These are phyloP conservation scores for Rhyacichthys aspro DNA, from an alignment of 2,797 vertebrate genomes.

Conservation along the genomic window DNA sequence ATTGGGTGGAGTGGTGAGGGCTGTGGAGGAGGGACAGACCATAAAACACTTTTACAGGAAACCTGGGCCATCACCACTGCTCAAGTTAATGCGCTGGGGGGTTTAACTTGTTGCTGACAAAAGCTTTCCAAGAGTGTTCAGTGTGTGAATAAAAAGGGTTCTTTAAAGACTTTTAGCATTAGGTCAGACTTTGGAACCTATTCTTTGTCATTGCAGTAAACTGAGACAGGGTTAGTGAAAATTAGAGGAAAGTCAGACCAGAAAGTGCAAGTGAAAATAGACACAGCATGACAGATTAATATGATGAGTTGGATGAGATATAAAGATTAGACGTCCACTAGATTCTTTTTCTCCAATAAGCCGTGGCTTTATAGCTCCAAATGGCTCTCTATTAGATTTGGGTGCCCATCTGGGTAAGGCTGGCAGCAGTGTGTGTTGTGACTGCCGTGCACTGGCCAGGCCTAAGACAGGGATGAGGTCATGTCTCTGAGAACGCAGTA, in stretches of 20 bases:
- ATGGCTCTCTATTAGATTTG: constrained; percentile 85
- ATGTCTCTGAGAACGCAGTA: constrained; percentile 80
- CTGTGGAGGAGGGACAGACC: constrained; percentile 26
- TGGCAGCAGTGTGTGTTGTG: constrained; percentile 73
- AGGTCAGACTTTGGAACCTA: constrained; percentile 27
- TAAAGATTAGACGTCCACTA: constrained; percentile 70
- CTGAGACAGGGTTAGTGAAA: constrained; percentile 16
- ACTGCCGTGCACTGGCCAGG: constrained; percentile 71
- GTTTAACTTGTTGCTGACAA: constrained; percentile 61
- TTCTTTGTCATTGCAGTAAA: constrained; percentile 16
- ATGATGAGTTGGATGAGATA: constrained; percentile 62
- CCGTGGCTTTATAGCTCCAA: constrained; percentile 77
- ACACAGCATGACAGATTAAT: constrained; percentile 64
- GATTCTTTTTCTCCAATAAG: constrained; percentile 72
- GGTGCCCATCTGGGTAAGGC: constrained; percentile 79
- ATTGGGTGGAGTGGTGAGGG: constrained; percentile 54
- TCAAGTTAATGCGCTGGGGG: constrained; percentile 39
- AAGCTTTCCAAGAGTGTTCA: constrained; percentile 33
- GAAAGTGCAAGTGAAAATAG: constrained; percentile 55
- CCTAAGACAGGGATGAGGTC: constrained; percentile 83
- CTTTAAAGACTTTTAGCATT: constrained; percentile 32
- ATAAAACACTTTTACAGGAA: constrained; percentile 75
- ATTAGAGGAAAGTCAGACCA: constrained; percentile 33
- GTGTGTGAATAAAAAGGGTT: constrained; percentile 25
- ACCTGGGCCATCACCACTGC: constrained; percentile 44